Evolutionary conservation across 2,888 invertebrate species (phyloP).

Genomic region (Phyllotreta cruciferae): DNA sequence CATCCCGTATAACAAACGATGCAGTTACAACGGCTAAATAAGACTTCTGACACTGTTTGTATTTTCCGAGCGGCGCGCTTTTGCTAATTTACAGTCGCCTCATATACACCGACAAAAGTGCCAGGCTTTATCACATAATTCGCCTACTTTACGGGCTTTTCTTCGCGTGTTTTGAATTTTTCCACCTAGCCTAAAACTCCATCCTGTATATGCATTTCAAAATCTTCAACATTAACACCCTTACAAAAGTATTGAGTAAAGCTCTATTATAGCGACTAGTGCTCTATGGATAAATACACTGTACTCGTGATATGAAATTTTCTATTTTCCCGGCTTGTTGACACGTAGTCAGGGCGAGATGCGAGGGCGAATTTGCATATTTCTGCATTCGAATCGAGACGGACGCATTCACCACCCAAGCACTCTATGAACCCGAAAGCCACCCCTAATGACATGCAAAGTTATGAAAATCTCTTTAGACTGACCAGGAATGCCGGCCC

Average conservation of each 20-base stretch:
- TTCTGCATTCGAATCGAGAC: conserved; percentile 6
- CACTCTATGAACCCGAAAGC: neutral
- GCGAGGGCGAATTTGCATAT: conserved; percentile 9
- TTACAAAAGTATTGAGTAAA: too few relatives aligned
- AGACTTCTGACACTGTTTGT: conserved; percentile 22
- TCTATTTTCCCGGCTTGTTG: conserved; percentile 1
- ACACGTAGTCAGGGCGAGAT: too few relatives aligned
- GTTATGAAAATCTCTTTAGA: conserved; percentile 9
- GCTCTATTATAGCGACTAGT: too few relatives aligned
- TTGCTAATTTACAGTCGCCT: conserved; percentile 27
- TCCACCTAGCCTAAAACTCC: neutral
- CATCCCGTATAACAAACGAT: conserved; percentile 14
- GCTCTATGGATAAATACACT: neutral
- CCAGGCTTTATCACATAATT: conserved; percentile 19
- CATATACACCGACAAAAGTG: conserved; percentile 15
- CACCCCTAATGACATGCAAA: conserved; percentile 13
- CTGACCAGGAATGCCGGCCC: neutral
- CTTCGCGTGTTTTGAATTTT: conserved; percentile 20
- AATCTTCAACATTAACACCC: too few relatives aligned
- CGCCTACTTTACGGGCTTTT: conserved; percentile 24
- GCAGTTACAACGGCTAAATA: conserved; percentile 14
- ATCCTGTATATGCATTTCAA: too few relatives aligned
- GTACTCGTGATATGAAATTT: neutral
- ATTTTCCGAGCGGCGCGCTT: conserved; percentile 19
- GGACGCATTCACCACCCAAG: conserved; percentile 1